These are phyloP conservation scores for Sebastes diaconus DNA, from an alignment of 2,797 vertebrate genomes.

Conservation along the genomic window DNA sequence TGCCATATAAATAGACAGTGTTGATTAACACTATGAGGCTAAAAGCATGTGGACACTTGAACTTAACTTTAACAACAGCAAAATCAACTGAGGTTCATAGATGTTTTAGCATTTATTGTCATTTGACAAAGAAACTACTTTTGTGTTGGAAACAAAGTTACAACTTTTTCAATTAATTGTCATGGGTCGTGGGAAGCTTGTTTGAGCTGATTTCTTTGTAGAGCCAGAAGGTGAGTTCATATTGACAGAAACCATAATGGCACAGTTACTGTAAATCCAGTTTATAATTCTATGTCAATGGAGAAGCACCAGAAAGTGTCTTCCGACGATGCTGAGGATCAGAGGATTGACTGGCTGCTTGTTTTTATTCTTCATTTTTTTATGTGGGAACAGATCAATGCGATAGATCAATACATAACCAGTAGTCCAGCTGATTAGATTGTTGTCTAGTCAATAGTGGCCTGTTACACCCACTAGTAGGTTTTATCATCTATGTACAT, in stretches of 20 bases:
- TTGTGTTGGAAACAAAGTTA: not conserved
- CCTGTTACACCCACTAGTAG: too few species aligned
- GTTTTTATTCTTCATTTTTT: not conserved
- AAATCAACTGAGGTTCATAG: too few species aligned
- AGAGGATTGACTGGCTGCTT: not conserved
- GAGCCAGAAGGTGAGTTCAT: slow-evolving; percentile 1
- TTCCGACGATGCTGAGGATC: not conserved
- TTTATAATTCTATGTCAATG: slow-evolving; percentile 3
- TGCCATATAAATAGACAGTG: not conserved
- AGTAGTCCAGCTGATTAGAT: too few species aligned
- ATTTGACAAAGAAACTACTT: not conserved
- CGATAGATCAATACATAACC: not conserved
- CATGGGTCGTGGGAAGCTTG: not conserved
- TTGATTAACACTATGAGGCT: too few species aligned
- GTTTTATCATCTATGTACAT: not conserved
- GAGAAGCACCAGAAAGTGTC: not conserved
- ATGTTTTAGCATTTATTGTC: not conserved
- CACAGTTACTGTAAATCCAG: not conserved
- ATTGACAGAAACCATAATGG: not conserved
- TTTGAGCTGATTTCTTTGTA: slow-evolving; percentile 6
- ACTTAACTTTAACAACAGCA: not conserved
- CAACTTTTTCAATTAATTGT: not conserved
- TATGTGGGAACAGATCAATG: not conserved
- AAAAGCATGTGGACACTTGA: not conserved
- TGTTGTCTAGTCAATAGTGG: too few species aligned